A percentile compares a stretch with the other conserved stretches of the same genome.
Evolutionary conservation across 1,140 invertebrate species (phyloP).

Genomic region (Neodiprion virginianus): DNA sequence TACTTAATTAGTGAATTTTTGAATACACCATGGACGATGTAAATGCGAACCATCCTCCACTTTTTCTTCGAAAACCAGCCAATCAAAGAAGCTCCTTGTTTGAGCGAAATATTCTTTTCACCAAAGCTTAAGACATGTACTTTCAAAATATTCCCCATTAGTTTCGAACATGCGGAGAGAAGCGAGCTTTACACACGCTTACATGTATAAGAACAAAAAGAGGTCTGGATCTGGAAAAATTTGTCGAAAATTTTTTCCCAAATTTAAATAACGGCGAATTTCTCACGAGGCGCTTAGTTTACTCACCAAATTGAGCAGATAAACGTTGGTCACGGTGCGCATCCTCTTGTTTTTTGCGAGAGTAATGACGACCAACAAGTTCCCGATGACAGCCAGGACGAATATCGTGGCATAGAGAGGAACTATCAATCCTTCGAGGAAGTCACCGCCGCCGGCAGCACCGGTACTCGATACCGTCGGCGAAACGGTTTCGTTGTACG

Average conservation of each 20-base stretch:
- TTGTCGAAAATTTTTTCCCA: background rate
- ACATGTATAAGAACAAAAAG: background rate
- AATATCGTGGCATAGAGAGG: conserved; percentile 81
- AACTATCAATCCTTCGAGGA: conserved; percentile 59
- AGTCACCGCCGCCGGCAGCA: conserved; percentile 20
- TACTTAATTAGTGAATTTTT: no score
- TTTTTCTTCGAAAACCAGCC: no score
- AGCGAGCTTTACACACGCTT: background rate
- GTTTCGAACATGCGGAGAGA: no score
- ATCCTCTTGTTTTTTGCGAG: conserved; percentile 82
- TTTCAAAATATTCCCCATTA: no score
- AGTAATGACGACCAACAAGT: conserved; percentile 81
- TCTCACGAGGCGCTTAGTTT: conserved; percentile 11
- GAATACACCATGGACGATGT: no score
- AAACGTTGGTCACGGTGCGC: conserved; percentile 89
- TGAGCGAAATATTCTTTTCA: no score
- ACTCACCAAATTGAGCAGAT: conserved; percentile 84
- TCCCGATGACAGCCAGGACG: conserved; percentile 79
- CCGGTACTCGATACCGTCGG: background rate
- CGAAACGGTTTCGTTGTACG: conserved; percentile 6
- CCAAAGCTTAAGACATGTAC: no score
- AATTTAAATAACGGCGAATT: background rate
- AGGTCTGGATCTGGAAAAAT: background rate
- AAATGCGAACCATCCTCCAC: no score
- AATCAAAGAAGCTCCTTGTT: no score